Evolutionary conservation across 64 coral and sea anemone genomes (phyloP).

Genomic region (Montipora efflorescens): DNA sequence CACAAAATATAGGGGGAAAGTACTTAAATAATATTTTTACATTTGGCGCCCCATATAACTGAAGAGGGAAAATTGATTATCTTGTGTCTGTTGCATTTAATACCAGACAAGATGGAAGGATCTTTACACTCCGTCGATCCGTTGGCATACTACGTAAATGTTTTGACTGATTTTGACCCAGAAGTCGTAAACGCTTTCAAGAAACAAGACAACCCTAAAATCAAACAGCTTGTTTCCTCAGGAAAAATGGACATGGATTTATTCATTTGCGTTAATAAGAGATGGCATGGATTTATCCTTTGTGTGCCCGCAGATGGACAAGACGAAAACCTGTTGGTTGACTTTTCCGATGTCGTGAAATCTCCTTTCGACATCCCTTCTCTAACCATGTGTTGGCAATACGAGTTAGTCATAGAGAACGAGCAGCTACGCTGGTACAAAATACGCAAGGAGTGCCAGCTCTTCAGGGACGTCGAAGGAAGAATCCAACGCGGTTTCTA

Average conservation of each 20-base stretch:
- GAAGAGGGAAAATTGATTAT: not conserved
- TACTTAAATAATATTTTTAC: too few relatives aligned
- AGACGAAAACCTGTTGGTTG: not conserved
- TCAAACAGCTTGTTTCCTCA: slow-evolving; percentile 33
- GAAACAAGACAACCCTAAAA: slow-evolving; percentile 21
- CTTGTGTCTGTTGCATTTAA: not conserved
- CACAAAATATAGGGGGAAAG: too few relatives aligned
- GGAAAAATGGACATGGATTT: slow-evolving; percentile 72
- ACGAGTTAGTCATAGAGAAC: slow-evolving; percentile 76
- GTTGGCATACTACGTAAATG: slow-evolving; percentile 80
- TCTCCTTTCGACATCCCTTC: slow-evolving; percentile 65
- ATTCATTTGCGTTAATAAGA: slow-evolving; percentile 77
- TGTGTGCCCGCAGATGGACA: slow-evolving; percentile 57
- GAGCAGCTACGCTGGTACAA: slow-evolving; percentile 74
- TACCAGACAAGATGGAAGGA: slow-evolving; percentile 32
- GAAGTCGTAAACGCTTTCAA: slow-evolving; percentile 62
- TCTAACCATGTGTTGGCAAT: slow-evolving; percentile 59
- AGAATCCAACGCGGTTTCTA: slow-evolving; percentile 67
- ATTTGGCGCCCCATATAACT: too few relatives aligned
- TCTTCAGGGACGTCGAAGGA: slow-evolving; percentile 68
- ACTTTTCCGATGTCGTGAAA: slow-evolving; percentile 47
- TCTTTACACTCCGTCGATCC: slow-evolving; percentile 64
- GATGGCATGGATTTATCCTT: slow-evolving; percentile 77
- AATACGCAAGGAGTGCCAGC: slow-evolving; percentile 47
- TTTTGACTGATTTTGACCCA: slow-evolving; percentile 62